Base-by-base conservation (phyloP, 2,888 invertebrate genomes). In the Didymodactylos carnosus region DNA sequence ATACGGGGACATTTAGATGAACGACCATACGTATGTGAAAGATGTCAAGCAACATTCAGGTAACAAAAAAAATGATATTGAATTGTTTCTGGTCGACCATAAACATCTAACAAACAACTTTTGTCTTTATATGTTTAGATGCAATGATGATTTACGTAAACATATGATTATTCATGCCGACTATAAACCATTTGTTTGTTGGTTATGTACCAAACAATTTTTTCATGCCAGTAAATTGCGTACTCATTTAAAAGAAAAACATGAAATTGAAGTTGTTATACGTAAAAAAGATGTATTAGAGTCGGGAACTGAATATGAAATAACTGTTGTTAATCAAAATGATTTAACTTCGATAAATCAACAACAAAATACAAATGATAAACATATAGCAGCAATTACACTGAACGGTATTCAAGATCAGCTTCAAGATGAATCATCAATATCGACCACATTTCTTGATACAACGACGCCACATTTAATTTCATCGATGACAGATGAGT, bases 61-160 rank as follows among this genome's bases (percentile, higher is more conserved):
- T n/a, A n/a, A n/a, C n/a, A n/a, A n/a, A n/a, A n/a, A n/a, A n/a
- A n/a, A n/a, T n/a, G n/a, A n/a, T n/a, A n/a, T n/a, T n/a, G n/a
- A n/a, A n/a, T n/a, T n/a, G n/a, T n/a, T n/a, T n/a, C n/a, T n/a
- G n/a, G n/a, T n/a, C n/a, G n/a, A n/a, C n/a, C n/a, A n/a, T n/a
- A n/a, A n/a, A n/a, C n/a, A n/a, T n/a, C n/a, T n/a, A n/a, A n/a
- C n/a, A n/a, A n/a, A n/a, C n/a, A n/a, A n/a, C n/a, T n/a, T n/a
- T n/a, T n/a, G n/a, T n/a, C n/a, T n/a, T n/a, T n/a, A n/a, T n/a
- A n/a, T n/a, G n/a, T n/a, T 70, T 40, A 39, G 41, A 70, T 70
- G 40, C 23, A 70, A 70, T 70, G 70, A 70, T 41, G 70, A 70
- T 70, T 41, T 70, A 40, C 70, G 70, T 23, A 70, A 70, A 25